Percentiles rank a stretch among this genome's conserved stretches.
Evolutionary conservation across 2,113 vertebrate species (phyloP).

Genomic region (Corydoras sp.): DNA sequence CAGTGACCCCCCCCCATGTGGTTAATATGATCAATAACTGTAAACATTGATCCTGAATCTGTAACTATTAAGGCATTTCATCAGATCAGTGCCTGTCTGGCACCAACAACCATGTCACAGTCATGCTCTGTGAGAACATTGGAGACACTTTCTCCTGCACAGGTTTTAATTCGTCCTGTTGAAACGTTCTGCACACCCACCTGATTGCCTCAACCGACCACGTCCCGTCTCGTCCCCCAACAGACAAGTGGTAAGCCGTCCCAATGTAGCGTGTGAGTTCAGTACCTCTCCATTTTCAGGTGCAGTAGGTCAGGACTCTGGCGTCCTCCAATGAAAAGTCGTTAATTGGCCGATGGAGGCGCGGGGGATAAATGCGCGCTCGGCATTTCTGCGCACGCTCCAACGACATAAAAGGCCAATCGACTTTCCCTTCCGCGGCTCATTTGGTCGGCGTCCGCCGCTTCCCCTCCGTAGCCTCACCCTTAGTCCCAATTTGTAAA

Average conservation of each 20-base stretch:
- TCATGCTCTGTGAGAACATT: too few relatives aligned
- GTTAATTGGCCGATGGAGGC: conserved; percentile 75
- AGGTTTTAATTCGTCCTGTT: too few relatives aligned
- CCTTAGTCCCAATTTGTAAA: conserved; percentile 70
- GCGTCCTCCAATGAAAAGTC: conserved; percentile 71
- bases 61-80: too few relatives aligned
- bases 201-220: too few relatives aligned
- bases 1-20: too few relatives aligned
- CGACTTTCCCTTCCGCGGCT: conserved; percentile 63
- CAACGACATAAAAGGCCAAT: conserved; percentile 71
- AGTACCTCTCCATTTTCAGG: conserved; percentile 67
- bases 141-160: too few relatives aligned
- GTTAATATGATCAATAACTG: too few relatives aligned
- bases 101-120: too few relatives aligned
- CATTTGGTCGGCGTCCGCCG: conserved; percentile 55
- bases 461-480: conserved; percentile 43
- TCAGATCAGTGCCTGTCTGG: too few relatives aligned
- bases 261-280: conserved; percentile 72
- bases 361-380: conserved; percentile 71
- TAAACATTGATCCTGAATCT: too few relatives aligned
- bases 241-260: conserved; percentile 66
- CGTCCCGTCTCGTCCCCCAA: too few relatives aligned
- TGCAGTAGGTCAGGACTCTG: conserved; percentile 73
- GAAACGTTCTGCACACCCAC: too few relatives aligned
- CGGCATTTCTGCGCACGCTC: conserved; percentile 71